Conservation (phyloP, 2,888 invertebrate genomes). For the Platycheirus rosarum region DNA sequence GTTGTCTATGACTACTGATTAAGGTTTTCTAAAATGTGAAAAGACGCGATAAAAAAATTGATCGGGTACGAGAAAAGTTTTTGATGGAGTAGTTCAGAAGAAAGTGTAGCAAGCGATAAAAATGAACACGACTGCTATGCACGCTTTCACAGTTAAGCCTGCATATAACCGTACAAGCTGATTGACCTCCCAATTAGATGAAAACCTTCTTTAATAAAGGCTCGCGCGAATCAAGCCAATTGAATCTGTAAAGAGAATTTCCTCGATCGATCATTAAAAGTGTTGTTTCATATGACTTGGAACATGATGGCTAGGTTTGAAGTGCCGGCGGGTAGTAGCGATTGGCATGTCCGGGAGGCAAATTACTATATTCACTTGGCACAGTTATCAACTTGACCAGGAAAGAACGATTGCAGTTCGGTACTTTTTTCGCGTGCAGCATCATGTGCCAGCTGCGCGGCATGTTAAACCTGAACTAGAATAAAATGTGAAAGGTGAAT, state of each 20-base stretch:
- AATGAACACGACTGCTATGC: conserved; percentile 34
- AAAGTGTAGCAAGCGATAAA: conserved; percentile 44
- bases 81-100: conserved; percentile 42
- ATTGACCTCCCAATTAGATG: conserved; percentile 69
- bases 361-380: conserved; percentile 60
- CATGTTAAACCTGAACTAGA: not conserved
- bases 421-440: conserved; percentile 36
- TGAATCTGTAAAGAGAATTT: conserved; percentile 48
- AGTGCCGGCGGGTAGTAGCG: not conserved
- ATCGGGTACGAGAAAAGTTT: conserved; percentile 42
- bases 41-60: conserved; percentile 54
- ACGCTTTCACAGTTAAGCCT: conserved; percentile 58
- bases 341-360: conserved; percentile 26
- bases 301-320: not conserved
- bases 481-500: not conserved
- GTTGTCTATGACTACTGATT: conserved; percentile 47
- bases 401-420: conserved; percentile 47
- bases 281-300: conserved; percentile 4
- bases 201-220: conserved; percentile 60
- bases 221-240: conserved; percentile 67
- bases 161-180: conserved; percentile 34
- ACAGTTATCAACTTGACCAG: conserved; percentile 67
- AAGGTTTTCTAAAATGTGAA: conserved; percentile 54
- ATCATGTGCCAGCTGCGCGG: not conserved
- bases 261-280: conserved; percentile 68